Percentiles rank a stretch among this genome's conserved stretches.
phyloP scores from a whole-genome alignment of 2,888 invertebrate species.

The Imbricaverruca yamaguchii region DNA sequence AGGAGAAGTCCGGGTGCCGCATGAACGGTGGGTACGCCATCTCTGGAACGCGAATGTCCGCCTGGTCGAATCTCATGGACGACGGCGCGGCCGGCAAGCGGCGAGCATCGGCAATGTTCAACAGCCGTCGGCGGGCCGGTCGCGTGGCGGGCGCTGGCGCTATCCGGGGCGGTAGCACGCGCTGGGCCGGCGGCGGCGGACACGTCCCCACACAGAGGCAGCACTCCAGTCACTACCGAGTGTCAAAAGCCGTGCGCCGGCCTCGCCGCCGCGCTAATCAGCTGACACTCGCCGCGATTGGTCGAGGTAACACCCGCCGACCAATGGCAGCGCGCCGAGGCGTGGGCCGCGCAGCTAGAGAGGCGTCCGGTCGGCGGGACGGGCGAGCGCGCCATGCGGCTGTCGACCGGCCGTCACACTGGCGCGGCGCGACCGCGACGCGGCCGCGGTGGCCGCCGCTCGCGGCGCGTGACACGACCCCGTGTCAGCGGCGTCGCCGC shows the following conservation, averaged over 20 bases:
- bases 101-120: not conserved
- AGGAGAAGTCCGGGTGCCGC: constrained; percentile 15
- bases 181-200: not conserved
- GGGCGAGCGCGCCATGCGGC: not conserved
- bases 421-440: not conserved
- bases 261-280: constrained; percentile 20
- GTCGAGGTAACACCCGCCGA: constrained; percentile 22
- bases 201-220: constrained; percentile 13
- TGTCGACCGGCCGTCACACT: not conserved
- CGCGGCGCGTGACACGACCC: not conserved
- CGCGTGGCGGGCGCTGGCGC: not conserved
- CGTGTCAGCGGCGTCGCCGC: constrained; percentile 7
- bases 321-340: constrained; percentile 22
- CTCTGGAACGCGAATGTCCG: constrained; percentile 22
- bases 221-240: constrained; percentile 20
- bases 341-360: not conserved
- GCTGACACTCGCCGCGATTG: constrained; percentile 19
- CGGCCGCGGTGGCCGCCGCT: not conserved
- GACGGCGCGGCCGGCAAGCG: not conserved
- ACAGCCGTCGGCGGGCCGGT: not conserved
- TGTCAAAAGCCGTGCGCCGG: constrained; percentile 20
- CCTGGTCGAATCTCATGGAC: constrained; percentile 20
- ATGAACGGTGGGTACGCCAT: constrained; percentile 22
- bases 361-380: not conserved
- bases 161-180: not conserved